These are phyloP conservation scores for Ascidia mentula DNA, from an alignment of 23 tunicate species.

Conservation along the genomic window DNA sequence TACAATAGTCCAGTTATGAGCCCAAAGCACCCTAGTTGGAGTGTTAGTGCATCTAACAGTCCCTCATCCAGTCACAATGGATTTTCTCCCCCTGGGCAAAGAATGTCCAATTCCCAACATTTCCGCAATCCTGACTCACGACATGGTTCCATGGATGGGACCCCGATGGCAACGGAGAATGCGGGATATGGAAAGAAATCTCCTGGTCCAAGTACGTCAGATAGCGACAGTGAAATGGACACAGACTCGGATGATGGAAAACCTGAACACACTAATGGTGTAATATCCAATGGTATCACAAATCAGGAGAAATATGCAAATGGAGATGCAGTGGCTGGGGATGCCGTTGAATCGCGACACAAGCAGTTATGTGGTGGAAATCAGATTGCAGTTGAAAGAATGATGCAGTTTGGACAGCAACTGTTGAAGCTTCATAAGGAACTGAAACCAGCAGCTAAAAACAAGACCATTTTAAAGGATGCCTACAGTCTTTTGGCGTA, in stretches of 20 bases:
- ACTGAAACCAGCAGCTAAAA: conserved; percentile 48
- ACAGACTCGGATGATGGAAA: conserved; percentile 64
- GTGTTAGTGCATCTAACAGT: conserved; percentile 62
- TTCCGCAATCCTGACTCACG: conserved; percentile 21
- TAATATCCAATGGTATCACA: conserved; percentile 28
- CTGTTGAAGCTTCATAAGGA: conserved; percentile 44
- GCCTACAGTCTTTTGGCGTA: conserved; percentile 92
- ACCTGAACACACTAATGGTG: conserved; percentile 28
- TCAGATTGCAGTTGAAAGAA: conserved; percentile 63
- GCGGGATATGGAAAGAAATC: conserved; percentile 17
- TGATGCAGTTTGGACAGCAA: conserved; percentile 84
- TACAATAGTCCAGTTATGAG: conserved; percentile 60
- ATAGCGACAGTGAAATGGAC: conserved; percentile 81
- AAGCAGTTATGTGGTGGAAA: conserved; percentile 76
- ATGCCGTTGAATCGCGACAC: neutral
- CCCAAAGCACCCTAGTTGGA: conserved; percentile 60
- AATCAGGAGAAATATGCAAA: neutral
- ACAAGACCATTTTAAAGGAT: conserved; percentile 60
- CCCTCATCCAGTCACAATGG: conserved; percentile 90
- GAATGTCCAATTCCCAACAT: neutral
- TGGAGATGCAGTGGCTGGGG: conserved; percentile 4
- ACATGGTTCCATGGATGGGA: neutral
- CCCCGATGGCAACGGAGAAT: neutral
- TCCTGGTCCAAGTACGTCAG: conserved; percentile 10
- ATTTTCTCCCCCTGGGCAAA: conserved; percentile 61